Conservation (phyloP, 2,113 vertebrate species). For the Etheostoma cragini region DNA sequence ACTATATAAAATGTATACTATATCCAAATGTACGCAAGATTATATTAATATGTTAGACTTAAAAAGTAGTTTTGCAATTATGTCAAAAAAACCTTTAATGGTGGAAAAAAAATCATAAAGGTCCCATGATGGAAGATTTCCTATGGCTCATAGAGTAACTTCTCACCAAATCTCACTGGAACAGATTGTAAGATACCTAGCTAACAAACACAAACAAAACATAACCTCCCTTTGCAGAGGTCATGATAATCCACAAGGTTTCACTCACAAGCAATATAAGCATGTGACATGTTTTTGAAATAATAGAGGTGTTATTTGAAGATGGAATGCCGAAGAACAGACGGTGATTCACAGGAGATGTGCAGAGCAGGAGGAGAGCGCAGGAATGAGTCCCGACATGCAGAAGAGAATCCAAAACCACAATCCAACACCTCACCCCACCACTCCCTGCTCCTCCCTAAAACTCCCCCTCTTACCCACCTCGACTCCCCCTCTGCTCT, state of each 20-base stretch:
- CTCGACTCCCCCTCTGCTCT: background rate
- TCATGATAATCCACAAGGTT: background rate
- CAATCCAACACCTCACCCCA: conserved; percentile 50
- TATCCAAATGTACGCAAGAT: background rate
- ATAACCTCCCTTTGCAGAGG: background rate
- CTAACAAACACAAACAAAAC: background rate
- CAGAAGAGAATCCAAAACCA: conserved; percentile 40
- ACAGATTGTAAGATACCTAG: background rate
- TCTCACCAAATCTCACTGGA: background rate
- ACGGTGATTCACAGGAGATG: background rate
- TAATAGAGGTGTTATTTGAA: background rate
- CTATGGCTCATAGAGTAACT: background rate
- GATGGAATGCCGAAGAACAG: background rate
- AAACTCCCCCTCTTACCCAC: conserved; percentile 22
- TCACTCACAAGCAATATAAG: background rate
- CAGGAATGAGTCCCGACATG: conserved; percentile 69
- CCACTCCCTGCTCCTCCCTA: conserved; percentile 73
- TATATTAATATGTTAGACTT: background rate
- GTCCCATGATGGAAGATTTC: background rate
- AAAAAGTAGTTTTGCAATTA: background rate
- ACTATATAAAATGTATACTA: background rate
- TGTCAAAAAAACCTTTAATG: background rate
- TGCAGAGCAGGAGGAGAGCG: conserved; percentile 14
- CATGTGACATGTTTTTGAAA: background rate
- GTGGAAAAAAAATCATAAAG: background rate